A percentile compares a stretch with the other conserved stretches of the same genome.
Conservation (phyloP, 2,888 invertebrate species). For the Alentia gelatinosa region DNA sequence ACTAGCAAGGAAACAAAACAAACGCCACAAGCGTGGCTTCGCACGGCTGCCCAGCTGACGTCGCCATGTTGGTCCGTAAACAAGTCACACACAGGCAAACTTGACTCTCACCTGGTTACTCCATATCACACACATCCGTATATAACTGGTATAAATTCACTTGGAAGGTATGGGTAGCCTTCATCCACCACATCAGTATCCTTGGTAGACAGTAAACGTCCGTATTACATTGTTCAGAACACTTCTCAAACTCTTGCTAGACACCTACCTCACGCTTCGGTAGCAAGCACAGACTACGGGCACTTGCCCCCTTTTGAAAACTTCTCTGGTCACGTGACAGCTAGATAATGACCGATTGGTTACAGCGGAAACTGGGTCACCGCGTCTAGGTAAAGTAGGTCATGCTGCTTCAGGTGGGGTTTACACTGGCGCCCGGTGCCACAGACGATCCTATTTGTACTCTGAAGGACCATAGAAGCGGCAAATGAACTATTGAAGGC, state of each 20-base stretch:
- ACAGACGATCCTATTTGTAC: no score
- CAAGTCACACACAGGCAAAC: background rate
- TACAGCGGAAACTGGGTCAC: conserved; percentile 42
- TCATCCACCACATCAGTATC: background rate
- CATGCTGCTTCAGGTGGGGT: conserved; percentile 57
- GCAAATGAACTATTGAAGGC: no score
- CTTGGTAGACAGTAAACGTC: background rate
- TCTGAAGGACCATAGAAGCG: no score
- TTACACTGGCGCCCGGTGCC: no score
- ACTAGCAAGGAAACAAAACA: conserved; percentile 22
- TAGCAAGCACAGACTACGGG: conserved; percentile 39
- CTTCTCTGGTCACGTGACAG: conserved; percentile 52
- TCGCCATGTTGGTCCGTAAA: conserved; percentile 48
- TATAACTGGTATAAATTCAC: background rate
- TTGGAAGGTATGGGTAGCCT: background rate
- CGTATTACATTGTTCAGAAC: background rate
- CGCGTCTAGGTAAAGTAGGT: conserved; percentile 6
- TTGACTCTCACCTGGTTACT: background rate
- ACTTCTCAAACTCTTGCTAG: background rate
- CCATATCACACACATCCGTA: background rate
- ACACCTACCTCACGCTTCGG: background rate
- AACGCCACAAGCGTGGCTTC: conserved; percentile 30
- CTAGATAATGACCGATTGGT: conserved; percentile 48
- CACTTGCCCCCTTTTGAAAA: conserved; percentile 54
- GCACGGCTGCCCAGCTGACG: conserved; percentile 37